phyloP scores from a whole-genome alignment of 1,140 invertebrate species.

The Lethocerus indicus region DNA sequence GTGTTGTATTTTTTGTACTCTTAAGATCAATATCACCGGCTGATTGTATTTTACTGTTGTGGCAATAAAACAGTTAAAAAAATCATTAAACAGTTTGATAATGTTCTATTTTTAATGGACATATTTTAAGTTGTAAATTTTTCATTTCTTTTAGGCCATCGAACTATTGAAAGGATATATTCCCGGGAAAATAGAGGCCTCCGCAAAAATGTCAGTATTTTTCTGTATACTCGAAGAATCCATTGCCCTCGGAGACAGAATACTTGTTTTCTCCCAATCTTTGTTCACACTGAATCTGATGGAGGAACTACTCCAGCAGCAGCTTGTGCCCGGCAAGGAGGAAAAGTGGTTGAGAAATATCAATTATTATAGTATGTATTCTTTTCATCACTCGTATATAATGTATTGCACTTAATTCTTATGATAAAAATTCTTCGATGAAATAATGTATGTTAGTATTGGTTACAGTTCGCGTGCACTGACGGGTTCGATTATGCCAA shows the following conservation, averaged over 20 bases:
- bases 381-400: not conserved
- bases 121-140: not conserved
- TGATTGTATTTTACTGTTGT: too few species aligned
- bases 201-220: slow-evolving; percentile 88
- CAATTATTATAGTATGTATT: slow-evolving; percentile 76
- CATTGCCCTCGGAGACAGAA: slow-evolving; percentile 67
- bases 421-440: too few species aligned
- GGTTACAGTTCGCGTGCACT: too few species aligned
- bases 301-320: slow-evolving; percentile 80
- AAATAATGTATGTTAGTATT: too few species aligned
- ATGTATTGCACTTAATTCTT: too few species aligned
- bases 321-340: slow-evolving; percentile 49
- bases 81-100: too few species aligned
- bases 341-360: slow-evolving; percentile 70
- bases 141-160: slow-evolving; percentile 40
- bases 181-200: slow-evolving; percentile 79
- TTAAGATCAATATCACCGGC: too few species aligned
- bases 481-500: too few species aligned
- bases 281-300: slow-evolving; percentile 92
- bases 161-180: slow-evolving; percentile 75
- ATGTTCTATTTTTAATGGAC: too few species aligned
- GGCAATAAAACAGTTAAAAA: too few species aligned
- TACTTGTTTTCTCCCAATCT: slow-evolving; percentile 94
- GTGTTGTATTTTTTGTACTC: too few species aligned
- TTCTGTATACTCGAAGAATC: slow-evolving; percentile 87